phyloP scores from a whole-genome alignment of 1,140 invertebrate species.

The Trialeurodes vaporariorum region DNA sequence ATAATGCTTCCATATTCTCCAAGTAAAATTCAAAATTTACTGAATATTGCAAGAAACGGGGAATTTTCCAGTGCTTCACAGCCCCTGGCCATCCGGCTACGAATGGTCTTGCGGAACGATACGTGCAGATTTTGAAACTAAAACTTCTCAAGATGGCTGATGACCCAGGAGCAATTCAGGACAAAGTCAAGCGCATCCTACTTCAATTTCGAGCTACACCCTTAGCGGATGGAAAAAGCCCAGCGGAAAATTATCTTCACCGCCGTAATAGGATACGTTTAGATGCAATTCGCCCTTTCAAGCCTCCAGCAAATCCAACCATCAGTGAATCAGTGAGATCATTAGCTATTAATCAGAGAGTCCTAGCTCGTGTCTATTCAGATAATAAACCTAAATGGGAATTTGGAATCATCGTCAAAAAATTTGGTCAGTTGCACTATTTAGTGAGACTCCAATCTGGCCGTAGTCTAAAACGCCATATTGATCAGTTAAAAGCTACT shows the following conservation, averaged over 20 bases:
- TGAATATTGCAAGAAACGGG: conserved; percentile 9
- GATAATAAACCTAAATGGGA: conserved; percentile 9
- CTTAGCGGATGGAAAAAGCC: conserved; percentile 2
- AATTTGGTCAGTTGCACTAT: too few species aligned
- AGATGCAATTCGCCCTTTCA: neutral
- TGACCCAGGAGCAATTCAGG: too few species aligned
- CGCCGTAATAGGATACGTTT: neutral
- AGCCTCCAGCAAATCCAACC: neutral
- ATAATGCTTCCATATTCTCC: conserved; percentile 18
- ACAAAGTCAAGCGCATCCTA: conserved; percentile 4
- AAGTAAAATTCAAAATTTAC: conserved; percentile 10
- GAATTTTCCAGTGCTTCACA: conserved; percentile 27
- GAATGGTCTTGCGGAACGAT: conserved; percentile 31
- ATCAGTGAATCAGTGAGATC: neutral
- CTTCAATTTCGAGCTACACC: conserved; percentile 10
- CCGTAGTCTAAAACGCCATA: too few species aligned
- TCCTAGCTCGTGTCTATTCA: too few species aligned
- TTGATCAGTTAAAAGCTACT: too few species aligned
- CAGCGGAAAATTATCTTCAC: conserved; percentile 10
- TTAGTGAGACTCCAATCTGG: too few species aligned
- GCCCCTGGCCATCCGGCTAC: conserved; percentile 30
- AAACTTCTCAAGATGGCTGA: conserved; percentile 25
- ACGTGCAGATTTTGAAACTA: conserved; percentile 29
- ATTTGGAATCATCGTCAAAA: conserved; percentile 17
- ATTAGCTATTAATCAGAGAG: neutral